phyloP scores from a whole-genome alignment of 2,888 invertebrate species.

The Leptopilina syphax region DNA sequence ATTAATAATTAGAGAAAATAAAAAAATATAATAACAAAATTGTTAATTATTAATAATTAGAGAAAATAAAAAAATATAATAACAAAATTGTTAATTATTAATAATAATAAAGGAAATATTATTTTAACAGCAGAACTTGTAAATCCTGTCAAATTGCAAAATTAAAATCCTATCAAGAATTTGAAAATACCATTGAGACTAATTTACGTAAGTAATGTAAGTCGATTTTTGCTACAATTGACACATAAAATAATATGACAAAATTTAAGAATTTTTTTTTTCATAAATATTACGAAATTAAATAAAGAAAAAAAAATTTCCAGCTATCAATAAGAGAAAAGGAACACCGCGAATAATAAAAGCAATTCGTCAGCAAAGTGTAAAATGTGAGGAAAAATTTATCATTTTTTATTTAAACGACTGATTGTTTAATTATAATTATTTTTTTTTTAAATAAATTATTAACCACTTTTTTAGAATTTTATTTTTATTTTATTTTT shows the following conservation, averaged over 20 bases:
- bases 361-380: slow-evolving; percentile 6
- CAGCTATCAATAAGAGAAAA: not conserved
- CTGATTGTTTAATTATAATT: no score
- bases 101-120: not conserved
- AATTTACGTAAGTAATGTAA: slow-evolving; percentile 9
- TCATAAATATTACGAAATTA: not conserved
- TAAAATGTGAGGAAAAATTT: slow-evolving; percentile 15
- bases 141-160: slow-evolving; percentile 7
- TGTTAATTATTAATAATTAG: not conserved
- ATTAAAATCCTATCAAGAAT: not conserved
- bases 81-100: not conserved
- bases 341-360: slow-evolving; percentile 20
- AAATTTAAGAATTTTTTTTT: no score
- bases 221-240: not conserved
- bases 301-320: not conserved
- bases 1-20: no score
- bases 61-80: no score
- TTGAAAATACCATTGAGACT: not conserved
- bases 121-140: not conserved
- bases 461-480: no score
- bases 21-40: no score
- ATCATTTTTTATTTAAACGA: no score
- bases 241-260: not conserved
- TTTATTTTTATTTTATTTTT: no score
- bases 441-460: no score